Evolutionary conservation across 2,113 vertebrate genomes (phyloP), one percentile per base, ranked within the genome.

Genomic region (Rattus norvegicus): DNA sequence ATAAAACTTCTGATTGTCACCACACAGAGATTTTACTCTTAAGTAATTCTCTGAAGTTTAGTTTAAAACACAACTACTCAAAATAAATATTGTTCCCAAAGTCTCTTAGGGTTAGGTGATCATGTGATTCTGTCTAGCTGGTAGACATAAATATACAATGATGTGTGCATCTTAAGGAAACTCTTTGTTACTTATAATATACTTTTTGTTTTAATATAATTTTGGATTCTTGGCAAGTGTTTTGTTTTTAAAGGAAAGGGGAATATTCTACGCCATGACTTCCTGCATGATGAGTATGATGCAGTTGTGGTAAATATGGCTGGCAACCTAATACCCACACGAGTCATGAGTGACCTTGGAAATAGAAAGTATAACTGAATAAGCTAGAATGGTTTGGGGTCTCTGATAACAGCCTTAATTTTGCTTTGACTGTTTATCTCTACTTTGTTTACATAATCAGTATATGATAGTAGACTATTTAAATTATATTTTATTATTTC

Each of bases 131-230:
- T 79, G 43, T 54, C 49, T 54, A 54, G 52, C 39, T 30, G 43
- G 36, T 63, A 59, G 2, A 14, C 93, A 1, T 88, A 39, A 92
- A 22, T 70, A 83, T 70, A 83, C 83, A 90, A 93, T 84, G 30
- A 65, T 75, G 17, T 88, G 11, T 85, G 61, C 65, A 93, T 19
- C 65, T 94, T 90, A 12, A 49, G n/a, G 24, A 79, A 70, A 84
- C 26, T 72, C 1, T 91, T 70, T 75, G 49, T 86, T 83, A 33
- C 73, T 97, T 85, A n/a, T 87, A 87, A 67, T 67, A 80, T 87
- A 87, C 49, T 61, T 88, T 93, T 93, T 75, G 12, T n/a, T 91
- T 91, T 84, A 36, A 67, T 24, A 30, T 91, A 65, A 81, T 26
- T 63, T 28, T 84, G 67, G 28, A 91, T 86, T 56, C 59, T 79